phyloP scores from a whole-genome alignment of 2,113 vertebrate species.

The Morphnarchus princeps region DNA sequence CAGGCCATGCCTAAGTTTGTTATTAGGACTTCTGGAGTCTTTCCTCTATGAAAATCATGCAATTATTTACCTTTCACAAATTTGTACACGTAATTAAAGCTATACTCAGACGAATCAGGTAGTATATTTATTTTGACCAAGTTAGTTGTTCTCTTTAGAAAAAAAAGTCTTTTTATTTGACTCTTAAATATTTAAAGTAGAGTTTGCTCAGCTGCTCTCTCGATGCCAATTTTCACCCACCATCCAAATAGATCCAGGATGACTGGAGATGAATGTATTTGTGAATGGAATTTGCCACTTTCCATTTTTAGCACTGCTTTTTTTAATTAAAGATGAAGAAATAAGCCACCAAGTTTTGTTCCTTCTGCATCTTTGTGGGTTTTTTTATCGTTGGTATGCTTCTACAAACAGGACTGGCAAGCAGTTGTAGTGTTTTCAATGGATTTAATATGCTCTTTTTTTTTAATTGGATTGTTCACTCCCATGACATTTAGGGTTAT shows the following conservation, averaged over 20 bases:
- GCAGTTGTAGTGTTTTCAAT: neutral
- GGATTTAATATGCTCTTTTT: neutral
- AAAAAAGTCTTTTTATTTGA: neutral
- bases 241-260: neutral
- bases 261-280: neutral
- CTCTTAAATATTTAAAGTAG: constrained; percentile 3
- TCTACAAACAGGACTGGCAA: neutral
- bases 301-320: neutral
- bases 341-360: neutral
- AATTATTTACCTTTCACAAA: neutral
- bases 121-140: neutral
- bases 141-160: neutral
- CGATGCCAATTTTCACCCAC: neutral
- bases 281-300: neutral
- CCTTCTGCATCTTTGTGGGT: neutral
- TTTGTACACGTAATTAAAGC: neutral
- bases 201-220: neutral
- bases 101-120: neutral
- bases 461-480: neutral
- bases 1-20: neutral
- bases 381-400: neutral
- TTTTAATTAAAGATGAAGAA: neutral
- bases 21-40: neutral
- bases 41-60: neutral
- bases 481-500: neutral